Base-by-base conservation (phyloP, 1,140 invertebrate genomes). In the Trissolcus basalis region DNA sequence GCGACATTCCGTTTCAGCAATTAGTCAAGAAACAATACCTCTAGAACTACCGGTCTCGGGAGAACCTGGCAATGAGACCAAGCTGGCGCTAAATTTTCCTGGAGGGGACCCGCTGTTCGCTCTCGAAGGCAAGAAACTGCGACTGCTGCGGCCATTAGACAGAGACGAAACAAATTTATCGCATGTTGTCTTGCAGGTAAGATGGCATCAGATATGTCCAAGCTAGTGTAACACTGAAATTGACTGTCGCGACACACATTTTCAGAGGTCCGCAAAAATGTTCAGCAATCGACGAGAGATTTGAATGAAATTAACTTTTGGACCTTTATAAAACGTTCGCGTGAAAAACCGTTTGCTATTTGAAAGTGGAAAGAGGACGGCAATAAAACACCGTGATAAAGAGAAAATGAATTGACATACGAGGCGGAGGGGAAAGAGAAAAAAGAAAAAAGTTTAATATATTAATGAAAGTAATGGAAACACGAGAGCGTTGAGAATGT, bases 171-270 rank as follows among this genome's bases (percentile, higher is more conserved):
- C 95, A 78, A 95, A 95, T 87, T 89, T 96, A 35, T 96, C 95
- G 36, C 95, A 96, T 85, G 92, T 96, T 83, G 93, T 96, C 1
- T 95, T 96, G 85, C 94, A 96, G 91, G 95, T 96, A 86, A 88
- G 82, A 70, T 16, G 32, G 4, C 49, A 72, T 49, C 32, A 33
- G 35, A 71, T 55, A 50, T 12, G 45, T 12, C 48, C 9, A 9
- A 61, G 13, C 10, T 35, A 33, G 50, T 32, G 53, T 50, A 43
- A 41, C 43, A 50, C 35, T 64, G 36, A n/a, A n/a, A n/a, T 39
- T 27, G 45, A n/a, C n/a, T n/a, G n/a, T n/a, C n/a, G n/a, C n/a
- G n/a, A 36, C 13, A 53, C 44, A 51, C 14, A 65, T 33, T 47
- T 65, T 39, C 9, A 2, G n/a, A n/a, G n/a, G 9, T 39, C 6